Evolutionary conservation across 1,140 invertebrate species (phyloP), one percentile per base, ranked within the genome.

Genomic region (Himalopsyche phryganea): DNA sequence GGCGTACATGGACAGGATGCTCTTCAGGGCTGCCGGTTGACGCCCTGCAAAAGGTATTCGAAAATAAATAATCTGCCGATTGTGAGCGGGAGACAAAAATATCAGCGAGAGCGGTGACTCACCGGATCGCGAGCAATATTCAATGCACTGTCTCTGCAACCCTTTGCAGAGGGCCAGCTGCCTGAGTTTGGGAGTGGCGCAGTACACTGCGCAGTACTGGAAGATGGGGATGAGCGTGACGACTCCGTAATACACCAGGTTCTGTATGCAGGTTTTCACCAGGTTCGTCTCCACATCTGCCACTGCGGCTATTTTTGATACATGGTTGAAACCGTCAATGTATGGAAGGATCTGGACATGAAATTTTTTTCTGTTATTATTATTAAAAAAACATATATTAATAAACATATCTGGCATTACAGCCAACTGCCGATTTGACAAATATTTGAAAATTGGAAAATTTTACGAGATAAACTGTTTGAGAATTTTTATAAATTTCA

Each of bases 261-360:
- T 95, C 73, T 94, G 91, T 1, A 96, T 83, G 70, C 91, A 94
- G 35, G 91, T 88, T 74, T 94, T 94, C 0, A 95, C 92, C 58
- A 96, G 71, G 78, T 90, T 92, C 63, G 89, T 89, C 68, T 96
- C 92, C 7, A 96, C 92, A 69, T 95, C 91, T 3, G 92, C 90
- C 66, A 87, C 75, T n/a, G 81, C 78, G 0, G 87, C 86, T 53
- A 91, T 91, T 67, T 87, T 84, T 0, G 87, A 81, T 50, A 95
- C 85, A 76, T 94, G 91, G 75, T 93, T 92, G 66, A 90, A 91
- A 0, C 93, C 93, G 78, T 96, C 88, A 41, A 95, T 91, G 69
- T 90, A 90, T 1, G 90, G 88, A 3, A 94, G 60, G 20, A 79
- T 78, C 77, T 79, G 66, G 1, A 71, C 70, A 55, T 28, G 23